Base-by-base conservation (phyloP, 1,140 invertebrate genomes). In the Micrasema longulum region DNA sequence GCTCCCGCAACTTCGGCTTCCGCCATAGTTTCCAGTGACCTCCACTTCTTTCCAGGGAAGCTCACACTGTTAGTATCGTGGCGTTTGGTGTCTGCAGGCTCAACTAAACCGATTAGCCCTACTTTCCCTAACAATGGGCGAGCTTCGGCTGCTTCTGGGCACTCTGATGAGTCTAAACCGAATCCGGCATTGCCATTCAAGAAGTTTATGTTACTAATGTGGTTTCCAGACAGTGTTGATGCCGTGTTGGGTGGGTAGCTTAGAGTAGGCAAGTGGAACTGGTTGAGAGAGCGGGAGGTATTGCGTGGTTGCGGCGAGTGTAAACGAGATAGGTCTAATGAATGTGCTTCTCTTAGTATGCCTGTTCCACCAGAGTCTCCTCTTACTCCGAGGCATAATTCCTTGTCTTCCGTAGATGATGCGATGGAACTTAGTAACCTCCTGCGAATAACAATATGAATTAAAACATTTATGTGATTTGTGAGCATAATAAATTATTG, bases 1-100 rank as follows among this genome's bases (percentile, higher is more conserved):
- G 67, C 45, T 76, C 79, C 67, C 76, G 83, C 76, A 79, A 81
- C 76, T 77, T 88, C 77, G 78, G 84, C 77, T 85, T 85, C 79
- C 9, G 82, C 86, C 18, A 91, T 83, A 73, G 89, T 88, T 84
- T 94, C 92, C 20, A 93, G 82, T n/a, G 92, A 94, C 75, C 88
- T 89, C 90, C 92, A 94, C 76, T 90, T 87, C 80, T 92, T 92
- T 20, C 88, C 80, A 22, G 83, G 84, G 70, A 85, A 79, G 77
- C 87, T 82, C 73, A 89, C 81, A 78, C 86, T 84, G 69, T 80
- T 84, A 41, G 78, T 78, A 47, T 82, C 82, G 71, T 77, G 80
- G 68, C 77, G 81, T 78, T 77, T 88, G 75, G 71, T 80, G 72
- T 74, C 82, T 73, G 77, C 75, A 10, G 78, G 79, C 22, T 81